Base-by-base conservation (phyloP, 53 echinoderm and acorn worm genomes). In the Luidia sarsii region DNA sequence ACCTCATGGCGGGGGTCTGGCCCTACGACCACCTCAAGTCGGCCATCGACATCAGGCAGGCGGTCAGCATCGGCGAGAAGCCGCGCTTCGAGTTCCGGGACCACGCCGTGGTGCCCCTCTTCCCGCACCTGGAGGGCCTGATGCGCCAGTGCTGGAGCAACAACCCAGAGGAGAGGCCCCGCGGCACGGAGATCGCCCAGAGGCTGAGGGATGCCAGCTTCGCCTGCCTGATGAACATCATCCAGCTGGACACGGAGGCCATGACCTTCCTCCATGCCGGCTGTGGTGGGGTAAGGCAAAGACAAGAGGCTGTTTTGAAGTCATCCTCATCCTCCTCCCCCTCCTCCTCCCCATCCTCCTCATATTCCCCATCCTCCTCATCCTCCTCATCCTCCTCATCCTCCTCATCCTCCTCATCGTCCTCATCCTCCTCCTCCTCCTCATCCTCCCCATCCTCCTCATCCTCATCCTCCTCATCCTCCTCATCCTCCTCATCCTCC, bases 81-180 rank as follows among this genome's bases (percentile, higher is more conserved):
- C 93, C 93, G 15, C 48, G 39, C 60, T 93, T 93, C 83, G 56
- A 68, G 60, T 93, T 87, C 75, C 71, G 67, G 8, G 87, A 90
- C 35, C 87, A 84, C 82, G 20, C 55, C n/a, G 62, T 90, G 33
- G 52, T 83, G 7, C 60, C 84, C 2, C 46, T 65, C 48, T 85
- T 90, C 66, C 93, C 90, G 3, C 45, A 71, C 48, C 60, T 93
- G 70, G 86, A 90, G 20, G 14, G 66, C 3, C 31, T 93, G 46
- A 93, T 90, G 90, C 54, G 67, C 38, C 52, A 80, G 6, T 93
- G 85, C 53, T 93, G 93, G 93, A 64, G 79, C 16, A 81, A 87
- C 55, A 83, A 79, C 48, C 93, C 90, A 1, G 33, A 65, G 2
- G 68, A 73, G 33, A 71, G 93, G 46, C 93, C 90, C 6, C 38